Percentiles rank a stretch among this genome's conserved stretches.
phyloP scores from a whole-genome alignment of 2,888 invertebrate species.

The Lasioglossum leucozonium region DNA sequence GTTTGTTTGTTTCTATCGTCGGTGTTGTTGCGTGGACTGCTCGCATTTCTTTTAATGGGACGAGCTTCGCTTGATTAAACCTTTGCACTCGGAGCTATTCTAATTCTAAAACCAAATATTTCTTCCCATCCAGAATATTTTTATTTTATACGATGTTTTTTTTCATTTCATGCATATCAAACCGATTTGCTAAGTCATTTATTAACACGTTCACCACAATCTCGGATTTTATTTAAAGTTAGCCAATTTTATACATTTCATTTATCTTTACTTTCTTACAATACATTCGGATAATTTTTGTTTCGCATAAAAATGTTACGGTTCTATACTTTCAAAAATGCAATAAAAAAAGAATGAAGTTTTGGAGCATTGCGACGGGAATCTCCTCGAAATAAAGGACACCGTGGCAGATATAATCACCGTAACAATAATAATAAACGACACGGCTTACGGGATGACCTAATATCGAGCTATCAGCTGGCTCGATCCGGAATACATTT shows the following conservation, averaged over 20 bases:
- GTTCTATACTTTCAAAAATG: background rate
- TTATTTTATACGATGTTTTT: background rate
- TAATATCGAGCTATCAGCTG: slow-evolving; percentile 58
- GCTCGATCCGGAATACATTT: slow-evolving; percentile 65
- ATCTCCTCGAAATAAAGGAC: background rate
- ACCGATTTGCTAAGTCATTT: background rate
- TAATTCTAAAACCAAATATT: background rate
- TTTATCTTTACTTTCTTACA: too few species aligned
- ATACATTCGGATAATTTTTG: too few species aligned
- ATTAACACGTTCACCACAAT: too few species aligned
- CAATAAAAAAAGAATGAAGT: background rate
- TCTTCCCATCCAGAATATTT: background rate
- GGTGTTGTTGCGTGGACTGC: background rate
- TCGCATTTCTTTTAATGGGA: background rate
- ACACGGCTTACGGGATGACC: background rate
- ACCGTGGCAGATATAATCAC: background rate
- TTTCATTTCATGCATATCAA: background rate
- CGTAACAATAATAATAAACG: background rate
- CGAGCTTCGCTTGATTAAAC: background rate
- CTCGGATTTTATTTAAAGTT: too few species aligned
- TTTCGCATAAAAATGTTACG: too few species aligned
- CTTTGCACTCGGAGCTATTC: background rate
- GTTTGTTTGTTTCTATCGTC: background rate
- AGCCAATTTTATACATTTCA: too few species aligned
- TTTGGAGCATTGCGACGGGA: background rate